Evolutionary conservation across 2,797 vertebrate species (phyloP).

Genomic region (Enteromius thamalakanensis): DNA sequence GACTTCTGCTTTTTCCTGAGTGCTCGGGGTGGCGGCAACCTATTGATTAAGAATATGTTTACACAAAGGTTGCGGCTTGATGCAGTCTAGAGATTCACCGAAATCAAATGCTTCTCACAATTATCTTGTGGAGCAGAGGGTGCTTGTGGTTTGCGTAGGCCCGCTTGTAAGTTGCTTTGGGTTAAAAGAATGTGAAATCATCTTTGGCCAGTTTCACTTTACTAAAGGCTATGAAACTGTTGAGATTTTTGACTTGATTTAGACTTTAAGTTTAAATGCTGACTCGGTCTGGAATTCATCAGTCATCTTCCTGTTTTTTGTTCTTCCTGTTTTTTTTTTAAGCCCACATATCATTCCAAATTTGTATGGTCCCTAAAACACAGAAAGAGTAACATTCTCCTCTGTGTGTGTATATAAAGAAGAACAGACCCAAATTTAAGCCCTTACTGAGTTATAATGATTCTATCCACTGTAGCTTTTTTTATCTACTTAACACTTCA

Average conservation of each 20-base stretch:
- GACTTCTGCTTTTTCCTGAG: slow-evolving; percentile 19
- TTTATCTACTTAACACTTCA: neutral
- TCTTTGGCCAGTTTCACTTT: neutral
- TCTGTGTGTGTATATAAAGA: no score
- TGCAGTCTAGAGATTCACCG: neutral
- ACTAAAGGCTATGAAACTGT: neutral
- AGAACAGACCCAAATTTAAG: neutral
- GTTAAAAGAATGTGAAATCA: neutral
- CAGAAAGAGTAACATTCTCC: neutral
- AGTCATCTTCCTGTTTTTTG: neutral
- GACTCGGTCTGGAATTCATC: neutral
- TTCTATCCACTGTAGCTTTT: neutral
- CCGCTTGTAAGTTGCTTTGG: neutral
- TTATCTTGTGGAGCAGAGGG: neutral
- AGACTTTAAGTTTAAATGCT: neutral
- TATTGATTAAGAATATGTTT: slow-evolving; percentile 45
- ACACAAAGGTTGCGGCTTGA: slow-evolving; percentile 3
- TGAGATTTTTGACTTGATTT: slow-evolving; percentile 12
- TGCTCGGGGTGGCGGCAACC: neutral
- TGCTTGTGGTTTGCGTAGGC: slow-evolving; percentile 4
- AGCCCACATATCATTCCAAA: neutral
- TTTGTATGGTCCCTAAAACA: neutral
- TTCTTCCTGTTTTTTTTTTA: neutral
- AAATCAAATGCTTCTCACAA: neutral
- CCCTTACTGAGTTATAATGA: neutral